Base-by-base conservation (phyloP, 1,140 invertebrate genomes). In the Orchesella cincta region DNA sequence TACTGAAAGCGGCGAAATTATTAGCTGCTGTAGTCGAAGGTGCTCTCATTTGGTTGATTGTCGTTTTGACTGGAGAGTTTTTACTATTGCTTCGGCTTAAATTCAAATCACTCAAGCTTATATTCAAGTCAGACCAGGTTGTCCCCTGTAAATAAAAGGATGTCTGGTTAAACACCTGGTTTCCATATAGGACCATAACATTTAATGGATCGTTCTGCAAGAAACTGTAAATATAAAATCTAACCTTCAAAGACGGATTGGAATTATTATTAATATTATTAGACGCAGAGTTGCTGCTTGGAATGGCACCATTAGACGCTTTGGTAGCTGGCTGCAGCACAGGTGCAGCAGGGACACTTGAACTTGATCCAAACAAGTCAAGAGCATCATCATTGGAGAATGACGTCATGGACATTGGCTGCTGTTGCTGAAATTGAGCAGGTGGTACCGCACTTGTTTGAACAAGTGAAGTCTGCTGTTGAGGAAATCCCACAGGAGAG, bases 51-150 rank as follows among this genome's bases (percentile, higher is more conserved):
- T 80, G 79, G 74, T 80, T 80, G 67, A 80, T 80, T 39, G 79
- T 70, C 35, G 74, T 72, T 72, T 80, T 80, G 1, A 64, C 35
- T 12, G 29, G 33, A 64, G 76, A 51, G 39, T 71, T 71, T 34
- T 64, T 70, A 34, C 31, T 39, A 54, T 70, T 75, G 51, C 67
- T 64, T 31, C 77, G 62, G 39, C 76, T 76, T 14, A 80, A 46
- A 46, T 74, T 82, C 16, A 82, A 54, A 52, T 80, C 79, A 52
- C 77, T 77, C 18, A 80, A 62, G 28, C 57, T 74, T 35, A 82
- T 71, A 35, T 80, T 80, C 36, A 82, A 78, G 71, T 82, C 81
- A 35, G 74, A 76, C 81, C 81, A 82, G 8, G 81, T 82, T 34
- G 81, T 82, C 64, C 81, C 81, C 81, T 82, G 33, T n/a, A 72